Percentiles rank a stretch among this genome's conserved stretches.
Evolutionary conservation across 2,113 vertebrate species (phyloP).

Genomic region (Diadophis punctatus): DNA sequence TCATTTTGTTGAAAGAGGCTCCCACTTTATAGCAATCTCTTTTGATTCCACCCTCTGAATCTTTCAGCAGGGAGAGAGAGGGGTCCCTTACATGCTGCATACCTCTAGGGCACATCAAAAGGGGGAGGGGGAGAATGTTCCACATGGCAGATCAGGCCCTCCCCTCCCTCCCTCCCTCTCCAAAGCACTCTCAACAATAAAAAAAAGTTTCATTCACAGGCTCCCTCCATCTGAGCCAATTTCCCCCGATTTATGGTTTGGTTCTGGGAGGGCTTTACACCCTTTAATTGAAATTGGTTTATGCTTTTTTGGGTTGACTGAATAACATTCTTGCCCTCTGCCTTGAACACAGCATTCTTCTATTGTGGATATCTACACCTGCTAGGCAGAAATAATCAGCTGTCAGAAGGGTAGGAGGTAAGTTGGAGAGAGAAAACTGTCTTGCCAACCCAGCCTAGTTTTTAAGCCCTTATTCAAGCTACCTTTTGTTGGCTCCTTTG

Average conservation of each 20-base stretch:
- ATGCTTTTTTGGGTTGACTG: constrained; percentile 31
- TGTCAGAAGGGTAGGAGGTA: neutral
- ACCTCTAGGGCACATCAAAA: constrained; percentile 38
- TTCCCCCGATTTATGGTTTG: constrained; percentile 31
- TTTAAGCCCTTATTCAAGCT: constrained; percentile 27
- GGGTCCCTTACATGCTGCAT: constrained; percentile 30
- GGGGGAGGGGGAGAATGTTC: constrained; percentile 15
- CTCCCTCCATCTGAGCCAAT: constrained; percentile 29
- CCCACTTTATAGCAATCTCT: rapidly evolving
- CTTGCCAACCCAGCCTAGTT: neutral
- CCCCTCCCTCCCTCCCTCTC: neutral
- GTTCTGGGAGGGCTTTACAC: constrained; percentile 32
- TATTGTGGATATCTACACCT: constrained; percentile 58
- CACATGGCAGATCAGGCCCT: constrained; percentile 31
- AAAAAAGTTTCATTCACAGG: constrained; percentile 26
- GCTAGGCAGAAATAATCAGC: constrained; percentile 61
- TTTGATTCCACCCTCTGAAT: constrained; percentile 3
- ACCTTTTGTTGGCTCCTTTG: constrained; percentile 10
- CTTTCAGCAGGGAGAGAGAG: constrained; percentile 28
- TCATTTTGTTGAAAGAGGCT: neutral
- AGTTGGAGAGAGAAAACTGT: neutral
- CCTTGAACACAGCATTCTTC: constrained; percentile 20
- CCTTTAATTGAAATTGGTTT: constrained; percentile 48
- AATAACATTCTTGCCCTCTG: constrained; percentile 37
- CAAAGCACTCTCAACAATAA: constrained; percentile 25